Conservation (phyloP, 2,888 invertebrate species). For the Drosophila pseudotakahashii region DNA sequence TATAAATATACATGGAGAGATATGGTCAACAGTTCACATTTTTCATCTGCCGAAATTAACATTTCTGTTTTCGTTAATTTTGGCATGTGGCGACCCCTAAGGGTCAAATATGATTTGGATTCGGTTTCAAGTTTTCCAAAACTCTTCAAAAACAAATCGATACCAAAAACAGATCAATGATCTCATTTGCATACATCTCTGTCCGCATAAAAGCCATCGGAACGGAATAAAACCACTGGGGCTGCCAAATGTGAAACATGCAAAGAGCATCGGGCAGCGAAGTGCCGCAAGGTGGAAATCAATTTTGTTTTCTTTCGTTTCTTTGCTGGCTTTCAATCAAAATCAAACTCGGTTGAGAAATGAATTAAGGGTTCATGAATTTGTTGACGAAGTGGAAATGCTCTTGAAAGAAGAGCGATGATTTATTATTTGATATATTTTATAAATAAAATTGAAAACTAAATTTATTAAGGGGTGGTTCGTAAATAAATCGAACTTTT, state of each 20-base stretch:
- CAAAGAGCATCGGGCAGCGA: slow-evolving; percentile 60
- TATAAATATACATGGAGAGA: slow-evolving; percentile 28
- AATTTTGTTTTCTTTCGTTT: slow-evolving; percentile 62
- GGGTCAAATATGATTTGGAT: slow-evolving; percentile 80
- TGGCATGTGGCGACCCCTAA: slow-evolving; percentile 72
- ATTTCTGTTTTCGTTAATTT: slow-evolving; percentile 61
- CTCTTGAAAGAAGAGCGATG: slow-evolving; percentile 4
- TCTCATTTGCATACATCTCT: slow-evolving; percentile 76
- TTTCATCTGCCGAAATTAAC: slow-evolving; percentile 65
- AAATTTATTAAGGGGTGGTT: too few species aligned
- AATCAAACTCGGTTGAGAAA: slow-evolving; percentile 60
- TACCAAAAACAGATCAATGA: slow-evolving; percentile 80
- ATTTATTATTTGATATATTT: not conserved
- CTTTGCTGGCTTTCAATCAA: slow-evolving; percentile 72
- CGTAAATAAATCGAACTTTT: too few species aligned
- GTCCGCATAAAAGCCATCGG: slow-evolving; percentile 26
- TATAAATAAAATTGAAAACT: too few species aligned
- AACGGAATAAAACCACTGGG: slow-evolving; percentile 34
- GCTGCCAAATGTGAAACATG: slow-evolving; percentile 77
- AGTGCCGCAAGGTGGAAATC: slow-evolving; percentile 78
- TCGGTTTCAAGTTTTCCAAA: slow-evolving; percentile 64
- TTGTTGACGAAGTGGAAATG: slow-evolving; percentile 35
- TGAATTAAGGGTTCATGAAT: slow-evolving; percentile 31
- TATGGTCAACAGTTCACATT: slow-evolving; percentile 48
- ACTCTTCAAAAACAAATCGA: slow-evolving; percentile 75